Evolutionary conservation across 1,140 invertebrate genomes (phyloP).

Genomic region (Heliconius hewitsoni): DNA sequence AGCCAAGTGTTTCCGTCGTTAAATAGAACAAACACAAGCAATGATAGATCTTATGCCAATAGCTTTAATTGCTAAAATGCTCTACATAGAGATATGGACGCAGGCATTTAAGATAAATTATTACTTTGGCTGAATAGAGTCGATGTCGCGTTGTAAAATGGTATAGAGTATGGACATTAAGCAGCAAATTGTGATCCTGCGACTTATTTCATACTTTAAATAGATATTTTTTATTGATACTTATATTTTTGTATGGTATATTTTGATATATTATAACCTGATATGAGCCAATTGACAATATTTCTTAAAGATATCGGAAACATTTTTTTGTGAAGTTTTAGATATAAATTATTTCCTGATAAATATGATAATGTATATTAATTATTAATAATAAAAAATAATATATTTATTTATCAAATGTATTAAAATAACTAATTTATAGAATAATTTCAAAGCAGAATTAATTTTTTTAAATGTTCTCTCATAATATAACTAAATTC

Average conservation of each 20-base stretch:
- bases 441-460: no score
- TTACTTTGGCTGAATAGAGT: constrained; percentile 12
- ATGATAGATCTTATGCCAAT: not conserved
- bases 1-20: constrained; percentile 9
- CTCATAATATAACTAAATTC: no score
- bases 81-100: not conserved
- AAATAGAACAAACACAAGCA: not conserved
- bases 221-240: not conserved
- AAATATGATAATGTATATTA: no score
- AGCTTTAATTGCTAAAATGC: not conserved
- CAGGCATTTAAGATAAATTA: constrained; percentile 14
- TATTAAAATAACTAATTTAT: no score
- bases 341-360: no score
- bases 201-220: constrained; percentile 1
- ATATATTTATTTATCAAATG: no score
- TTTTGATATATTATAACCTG: not conserved
- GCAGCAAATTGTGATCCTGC: not conserved
- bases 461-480: no score
- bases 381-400: no score
- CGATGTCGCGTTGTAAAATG: constrained; percentile 11
- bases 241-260: not conserved
- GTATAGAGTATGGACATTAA: not conserved
- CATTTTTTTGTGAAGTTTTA: no score
- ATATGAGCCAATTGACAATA: not conserved
- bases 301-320: not conserved